Conservation (phyloP, 2,797 vertebrate species). For the Columba guinea region DNA sequence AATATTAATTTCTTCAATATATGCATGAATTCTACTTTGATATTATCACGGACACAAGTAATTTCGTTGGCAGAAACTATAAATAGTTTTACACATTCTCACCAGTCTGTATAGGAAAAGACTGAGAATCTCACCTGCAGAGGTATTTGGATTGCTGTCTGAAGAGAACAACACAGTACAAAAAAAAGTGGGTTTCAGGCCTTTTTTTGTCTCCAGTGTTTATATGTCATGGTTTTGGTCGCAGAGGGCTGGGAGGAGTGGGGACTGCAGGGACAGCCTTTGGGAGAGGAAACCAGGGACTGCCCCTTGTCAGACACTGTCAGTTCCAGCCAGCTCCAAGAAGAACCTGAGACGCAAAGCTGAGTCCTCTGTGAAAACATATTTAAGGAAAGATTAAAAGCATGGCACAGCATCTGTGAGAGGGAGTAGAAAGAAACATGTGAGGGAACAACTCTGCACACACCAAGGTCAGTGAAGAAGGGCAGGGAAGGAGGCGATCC, state of each 20-base stretch:
- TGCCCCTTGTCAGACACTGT: too few relatives aligned
- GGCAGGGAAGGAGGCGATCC: neutral
- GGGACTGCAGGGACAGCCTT: too few relatives aligned
- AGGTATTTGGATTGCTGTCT: neutral
- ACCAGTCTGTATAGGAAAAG: neutral
- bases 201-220: neutral
- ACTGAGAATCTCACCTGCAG: neutral
- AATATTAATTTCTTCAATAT: neutral
- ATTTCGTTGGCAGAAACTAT: neutral
- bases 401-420: neutral
- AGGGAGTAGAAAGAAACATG: neutral
- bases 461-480: too few relatives aligned
- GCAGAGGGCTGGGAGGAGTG: neutral
- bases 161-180: neutral
- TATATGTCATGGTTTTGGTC: neutral
- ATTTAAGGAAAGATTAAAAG: neutral
- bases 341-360: fast-evolving
- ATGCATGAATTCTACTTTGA: neutral
- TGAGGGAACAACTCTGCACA: too few relatives aligned
- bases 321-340: neutral
- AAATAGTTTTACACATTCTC: neutral
- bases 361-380: neutral
- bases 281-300: neutral
- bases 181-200: neutral
- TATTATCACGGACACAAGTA: neutral